Conservation (phyloP, 2,888 invertebrate genomes). For the Heliothis peltigera region DNA sequence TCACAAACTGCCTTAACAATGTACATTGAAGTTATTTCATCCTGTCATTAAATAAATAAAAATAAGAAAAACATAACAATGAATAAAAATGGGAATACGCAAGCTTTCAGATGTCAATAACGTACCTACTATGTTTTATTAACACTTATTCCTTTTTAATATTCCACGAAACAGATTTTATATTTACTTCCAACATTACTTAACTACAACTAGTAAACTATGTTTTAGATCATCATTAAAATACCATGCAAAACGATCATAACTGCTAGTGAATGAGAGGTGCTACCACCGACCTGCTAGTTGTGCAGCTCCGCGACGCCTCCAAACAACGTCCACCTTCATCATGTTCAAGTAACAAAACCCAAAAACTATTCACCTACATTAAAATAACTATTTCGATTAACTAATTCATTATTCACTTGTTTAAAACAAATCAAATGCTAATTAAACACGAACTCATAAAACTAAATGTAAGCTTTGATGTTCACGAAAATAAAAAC, state of each 20-base stretch:
- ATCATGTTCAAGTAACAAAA: constrained; percentile 83
- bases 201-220: no score
- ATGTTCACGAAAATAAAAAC: constrained; percentile 75
- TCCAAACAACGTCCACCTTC: constrained; percentile 84
- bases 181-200: no score
- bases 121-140: no score
- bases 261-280: constrained; percentile 12
- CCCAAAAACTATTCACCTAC: constrained; percentile 68
- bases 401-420: constrained; percentile 61
- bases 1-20: neutral
- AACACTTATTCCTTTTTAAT: no score
- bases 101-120: neutral
- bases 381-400: constrained; percentile 64
- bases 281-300: constrained; percentile 81
- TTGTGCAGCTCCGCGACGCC: constrained; percentile 80
- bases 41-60: neutral
- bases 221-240: no score
- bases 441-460: constrained; percentile 68
- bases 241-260: neutral
- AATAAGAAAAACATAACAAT: neutral
- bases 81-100: neutral
- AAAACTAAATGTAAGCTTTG: constrained; percentile 70
- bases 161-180: no score
- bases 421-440: constrained; percentile 65
- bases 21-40: no score